Conservation (phyloP, 1,140 invertebrate genomes). For the Sinonovacula constricta region DNA sequence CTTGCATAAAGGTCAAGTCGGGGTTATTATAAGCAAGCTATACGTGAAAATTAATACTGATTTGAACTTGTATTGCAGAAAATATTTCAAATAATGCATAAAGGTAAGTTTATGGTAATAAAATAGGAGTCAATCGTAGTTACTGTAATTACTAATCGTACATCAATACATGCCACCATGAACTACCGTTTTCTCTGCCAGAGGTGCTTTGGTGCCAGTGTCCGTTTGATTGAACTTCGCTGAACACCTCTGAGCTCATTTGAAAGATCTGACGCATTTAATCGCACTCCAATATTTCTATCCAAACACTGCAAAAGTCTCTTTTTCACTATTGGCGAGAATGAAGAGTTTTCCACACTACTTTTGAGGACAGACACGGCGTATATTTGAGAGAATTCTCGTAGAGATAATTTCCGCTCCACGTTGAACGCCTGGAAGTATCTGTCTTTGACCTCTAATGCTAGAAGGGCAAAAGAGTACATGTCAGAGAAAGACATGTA, state of each 20-base stretch:
- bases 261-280: neutral
- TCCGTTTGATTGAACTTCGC: neutral
- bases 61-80: too few relatives aligned
- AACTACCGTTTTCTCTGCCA: too few relatives aligned
- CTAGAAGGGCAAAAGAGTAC: conserved; percentile 32
- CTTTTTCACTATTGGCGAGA: neutral
- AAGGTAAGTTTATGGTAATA: too few relatives aligned
- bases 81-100: too few relatives aligned
- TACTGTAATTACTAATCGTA: too few relatives aligned
- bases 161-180: too few relatives aligned
- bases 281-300: neutral
- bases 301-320: neutral
- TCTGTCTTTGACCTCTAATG: neutral
- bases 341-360: neutral
- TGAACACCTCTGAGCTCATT: neutral
- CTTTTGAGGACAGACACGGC: neutral
- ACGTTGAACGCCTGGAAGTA: neutral
- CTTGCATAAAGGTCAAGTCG: too few relatives aligned
- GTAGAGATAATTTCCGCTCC: neutral
- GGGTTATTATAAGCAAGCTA: too few relatives aligned
- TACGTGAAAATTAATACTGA: too few relatives aligned
- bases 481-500: conserved; percentile 31
- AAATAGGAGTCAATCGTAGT: too few relatives aligned
- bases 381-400: neutral
- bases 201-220: neutral